Conservation (phyloP, 2,113 vertebrate species). For the Tamias sibiricus region DNA sequence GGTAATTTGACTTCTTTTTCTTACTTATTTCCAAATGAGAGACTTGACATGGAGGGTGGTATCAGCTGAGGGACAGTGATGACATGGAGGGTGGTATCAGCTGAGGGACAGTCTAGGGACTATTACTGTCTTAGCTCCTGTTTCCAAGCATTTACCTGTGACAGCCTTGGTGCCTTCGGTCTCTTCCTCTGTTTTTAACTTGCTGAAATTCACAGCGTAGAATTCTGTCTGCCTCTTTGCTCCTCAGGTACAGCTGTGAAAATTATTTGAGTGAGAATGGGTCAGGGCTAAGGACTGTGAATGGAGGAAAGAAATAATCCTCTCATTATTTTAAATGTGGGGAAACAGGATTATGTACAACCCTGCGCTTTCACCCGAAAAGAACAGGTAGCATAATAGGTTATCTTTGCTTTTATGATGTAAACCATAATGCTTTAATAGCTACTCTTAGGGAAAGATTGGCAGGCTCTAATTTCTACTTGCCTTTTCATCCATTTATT, state of each 20-base stretch:
- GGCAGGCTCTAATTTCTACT: conserved; percentile 34
- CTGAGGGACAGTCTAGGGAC: neutral
- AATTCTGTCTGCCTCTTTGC: conserved; percentile 32
- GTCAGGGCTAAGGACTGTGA: conserved; percentile 43
- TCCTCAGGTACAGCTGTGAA: conserved; percentile 60
- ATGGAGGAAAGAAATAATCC: conserved; percentile 61
- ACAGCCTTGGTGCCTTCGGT: neutral
- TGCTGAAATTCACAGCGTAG: neutral
- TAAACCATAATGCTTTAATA: conserved; percentile 72
- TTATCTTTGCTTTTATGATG: conserved; percentile 62
- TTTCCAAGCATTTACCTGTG: neutral
- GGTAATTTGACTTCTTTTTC: neutral
- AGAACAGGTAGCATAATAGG: conserved; percentile 11
- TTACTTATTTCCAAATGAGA: neutral
- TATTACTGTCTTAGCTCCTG: neutral
- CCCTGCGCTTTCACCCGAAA: neutral
- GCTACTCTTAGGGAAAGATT: conserved; percentile 25
- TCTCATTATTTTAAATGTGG: conserved; percentile 60
- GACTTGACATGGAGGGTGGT: neutral
- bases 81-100: neutral
- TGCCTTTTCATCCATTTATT: neutral
- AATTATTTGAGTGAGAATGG: conserved; percentile 58
- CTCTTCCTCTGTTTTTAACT: neutral
- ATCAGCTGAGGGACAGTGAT: neutral
- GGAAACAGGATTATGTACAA: conserved; percentile 38